phyloP scores from a whole-genome alignment of 2,797 vertebrate species.

The Gorsachius magnificus region DNA sequence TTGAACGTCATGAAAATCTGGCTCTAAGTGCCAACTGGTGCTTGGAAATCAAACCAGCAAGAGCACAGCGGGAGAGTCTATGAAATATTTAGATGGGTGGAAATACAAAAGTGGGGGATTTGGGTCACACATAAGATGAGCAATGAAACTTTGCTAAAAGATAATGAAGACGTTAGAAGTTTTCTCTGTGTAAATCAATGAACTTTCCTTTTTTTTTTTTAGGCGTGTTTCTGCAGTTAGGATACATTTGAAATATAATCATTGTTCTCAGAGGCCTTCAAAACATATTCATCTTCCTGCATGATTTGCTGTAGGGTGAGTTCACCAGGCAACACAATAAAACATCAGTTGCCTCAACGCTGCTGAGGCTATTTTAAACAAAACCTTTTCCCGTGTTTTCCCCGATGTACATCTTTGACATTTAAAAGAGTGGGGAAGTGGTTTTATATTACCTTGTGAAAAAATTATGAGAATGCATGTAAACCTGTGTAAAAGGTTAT shows the following conservation, averaged over 20 bases:
- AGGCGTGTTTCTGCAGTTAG: not conserved
- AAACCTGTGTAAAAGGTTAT: not conserved
- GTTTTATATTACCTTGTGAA: not conserved
- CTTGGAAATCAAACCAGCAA: slow-evolving; percentile 29
- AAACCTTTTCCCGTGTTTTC: not conserved
- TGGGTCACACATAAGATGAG: not conserved
- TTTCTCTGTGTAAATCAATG: not conserved
- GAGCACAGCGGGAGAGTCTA: not conserved
- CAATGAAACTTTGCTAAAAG: not conserved
- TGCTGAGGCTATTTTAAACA: slow-evolving; percentile 1
- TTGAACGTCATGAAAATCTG: not conserved
- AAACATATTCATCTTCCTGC: not conserved
- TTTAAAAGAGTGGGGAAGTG: not conserved
- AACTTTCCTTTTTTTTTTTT: not conserved
- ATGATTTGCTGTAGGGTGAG: not conserved
- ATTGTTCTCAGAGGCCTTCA: not conserved
- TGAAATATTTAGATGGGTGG: not conserved
- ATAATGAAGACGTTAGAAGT: not conserved
- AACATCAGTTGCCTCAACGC: not conserved
- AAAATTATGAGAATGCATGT: not conserved
- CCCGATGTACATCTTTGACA: not conserved
- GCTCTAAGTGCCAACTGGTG: not conserved
- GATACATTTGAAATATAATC: not conserved
- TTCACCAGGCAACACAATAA: slow-evolving; percentile 2
- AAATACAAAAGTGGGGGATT: not conserved